A percentile compares a stretch with the other conserved stretches of the same genome.
Evolutionary conservation across 2,113 vertebrate species (phyloP).

Genomic region (Perognathus longimembris): DNA sequence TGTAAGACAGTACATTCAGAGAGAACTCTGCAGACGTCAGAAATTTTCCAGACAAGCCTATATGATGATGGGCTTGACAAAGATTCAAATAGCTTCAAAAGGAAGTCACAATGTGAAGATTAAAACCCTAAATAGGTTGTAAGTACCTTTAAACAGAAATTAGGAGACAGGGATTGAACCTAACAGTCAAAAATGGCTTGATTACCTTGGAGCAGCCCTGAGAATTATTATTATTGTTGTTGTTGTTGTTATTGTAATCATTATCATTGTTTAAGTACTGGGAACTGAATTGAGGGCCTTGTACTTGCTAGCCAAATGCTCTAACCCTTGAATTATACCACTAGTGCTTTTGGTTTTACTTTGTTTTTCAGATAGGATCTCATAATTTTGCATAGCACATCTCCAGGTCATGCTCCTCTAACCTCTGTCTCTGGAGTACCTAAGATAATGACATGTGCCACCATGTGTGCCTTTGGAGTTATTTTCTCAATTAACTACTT

Average conservation of each 20-base stretch:
- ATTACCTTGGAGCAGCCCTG: background rate
- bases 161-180: background rate
- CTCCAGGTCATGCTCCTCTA: too few species aligned
- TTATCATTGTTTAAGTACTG: too few species aligned
- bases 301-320: too few species aligned
- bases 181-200: slow-evolving; percentile 6
- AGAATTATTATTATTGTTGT: background rate
- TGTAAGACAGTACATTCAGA: background rate
- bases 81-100: background rate
- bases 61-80: background rate
- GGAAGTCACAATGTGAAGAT: background rate
- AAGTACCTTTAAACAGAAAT: background rate
- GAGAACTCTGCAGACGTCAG: background rate
- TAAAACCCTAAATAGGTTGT: background rate
- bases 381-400: too few species aligned
- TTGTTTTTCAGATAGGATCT: too few species aligned
- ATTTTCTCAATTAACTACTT: slow-evolving; percentile 30
- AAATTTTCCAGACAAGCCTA: slow-evolving; percentile 7
- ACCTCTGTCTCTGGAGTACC: too few species aligned
- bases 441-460: too few species aligned
- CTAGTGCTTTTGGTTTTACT: too few species aligned
- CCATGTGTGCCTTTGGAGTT: background rate
- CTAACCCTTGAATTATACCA: too few species aligned
- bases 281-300: too few species aligned
- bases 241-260: too few species aligned